These are phyloP conservation scores for Dryobotodes eremita DNA, from an alignment of 2,888 invertebrate species.

Conservation along the genomic window DNA sequence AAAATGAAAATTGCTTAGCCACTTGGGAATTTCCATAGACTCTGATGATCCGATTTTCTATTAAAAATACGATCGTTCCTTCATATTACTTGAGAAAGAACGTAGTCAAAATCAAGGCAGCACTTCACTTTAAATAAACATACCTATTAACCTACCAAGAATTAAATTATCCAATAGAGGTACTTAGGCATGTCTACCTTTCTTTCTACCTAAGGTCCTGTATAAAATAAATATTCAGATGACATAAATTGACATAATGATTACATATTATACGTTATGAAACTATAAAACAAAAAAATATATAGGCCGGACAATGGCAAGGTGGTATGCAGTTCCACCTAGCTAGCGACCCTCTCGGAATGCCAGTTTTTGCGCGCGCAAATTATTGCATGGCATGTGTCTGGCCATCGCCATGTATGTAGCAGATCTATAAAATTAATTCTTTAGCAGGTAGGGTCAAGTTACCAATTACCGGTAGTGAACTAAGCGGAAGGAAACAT, in stretches of 20 bases:
- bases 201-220: neutral
- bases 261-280: constrained; percentile 45
- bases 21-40: neutral
- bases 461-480: constrained; percentile 65
- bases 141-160: neutral
- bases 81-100: neutral
- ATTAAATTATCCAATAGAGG: constrained; percentile 8
- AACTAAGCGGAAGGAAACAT: constrained; percentile 64
- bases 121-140: neutral
- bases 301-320: constrained; percentile 58
- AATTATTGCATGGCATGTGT: constrained; percentile 49
- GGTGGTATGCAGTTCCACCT: constrained; percentile 63
- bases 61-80: neutral
- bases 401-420: constrained; percentile 30
- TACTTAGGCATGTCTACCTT: constrained; percentile 1
- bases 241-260: constrained; percentile 64
- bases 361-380: constrained; percentile 60
- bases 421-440: constrained; percentile 56
- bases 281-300: constrained; percentile 52
- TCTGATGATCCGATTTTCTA: neutral
- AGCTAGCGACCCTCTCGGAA: constrained; percentile 65
- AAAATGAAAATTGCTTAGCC: neutral
- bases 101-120: neutral
- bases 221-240: constrained; percentile 33
- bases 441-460: constrained; percentile 49